Evolutionary conservation across 2,113 vertebrate species (phyloP).

Genomic region (Corydoras maculifer): DNA sequence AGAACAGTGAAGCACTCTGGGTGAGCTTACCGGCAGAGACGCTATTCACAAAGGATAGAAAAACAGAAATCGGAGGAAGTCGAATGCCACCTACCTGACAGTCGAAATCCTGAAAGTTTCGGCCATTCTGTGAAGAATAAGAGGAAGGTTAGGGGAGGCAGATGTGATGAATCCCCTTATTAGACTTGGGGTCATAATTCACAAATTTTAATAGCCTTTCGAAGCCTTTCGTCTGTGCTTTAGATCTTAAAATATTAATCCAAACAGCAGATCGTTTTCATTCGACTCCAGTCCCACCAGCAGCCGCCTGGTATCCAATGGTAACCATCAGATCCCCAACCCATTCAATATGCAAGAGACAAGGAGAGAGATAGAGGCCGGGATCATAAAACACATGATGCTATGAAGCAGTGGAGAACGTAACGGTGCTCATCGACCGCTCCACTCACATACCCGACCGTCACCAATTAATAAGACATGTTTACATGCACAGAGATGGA

Average conservation of each 20-base stretch:
- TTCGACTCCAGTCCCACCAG: conserved; percentile 9
- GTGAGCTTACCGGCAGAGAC: neutral
- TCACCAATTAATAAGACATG: no score
- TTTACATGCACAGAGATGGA: no score
- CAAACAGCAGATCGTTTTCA: conserved; percentile 9
- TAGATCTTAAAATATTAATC: conserved; percentile 13
- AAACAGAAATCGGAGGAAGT: neutral
- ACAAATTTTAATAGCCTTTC: no score
- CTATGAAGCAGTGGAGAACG: no score
- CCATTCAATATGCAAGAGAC: neutral
- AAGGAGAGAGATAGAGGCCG: no score
- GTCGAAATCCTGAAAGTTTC: conserved; percentile 91
- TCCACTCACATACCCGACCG: no score
- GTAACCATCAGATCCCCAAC: conserved; percentile 23
- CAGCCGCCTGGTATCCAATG: conserved; percentile 32
- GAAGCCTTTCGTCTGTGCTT: neutral
- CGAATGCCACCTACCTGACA: conserved; percentile 75
- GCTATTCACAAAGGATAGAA: neutral
- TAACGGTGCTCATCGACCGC: no score
- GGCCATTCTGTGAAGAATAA: conserved; percentile 71
- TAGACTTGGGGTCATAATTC: neutral
- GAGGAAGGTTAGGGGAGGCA: neutral
- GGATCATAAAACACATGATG: no score
- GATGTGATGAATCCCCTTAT: no score
- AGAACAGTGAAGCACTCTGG: neutral